Evolutionary conservation across 2,888 invertebrate genomes (phyloP).

Genomic region (Biston betularia): DNA sequence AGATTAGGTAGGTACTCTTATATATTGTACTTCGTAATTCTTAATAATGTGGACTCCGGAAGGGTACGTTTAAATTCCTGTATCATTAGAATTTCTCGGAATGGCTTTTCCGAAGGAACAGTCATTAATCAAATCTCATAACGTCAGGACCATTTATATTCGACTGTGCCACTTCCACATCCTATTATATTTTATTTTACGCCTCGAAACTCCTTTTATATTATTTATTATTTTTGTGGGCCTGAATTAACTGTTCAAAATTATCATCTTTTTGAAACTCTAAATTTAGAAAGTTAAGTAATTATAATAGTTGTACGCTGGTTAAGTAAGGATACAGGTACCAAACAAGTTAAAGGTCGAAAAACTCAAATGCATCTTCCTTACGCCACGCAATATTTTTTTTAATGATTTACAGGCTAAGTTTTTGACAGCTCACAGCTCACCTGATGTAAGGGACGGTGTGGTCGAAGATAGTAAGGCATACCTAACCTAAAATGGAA

Average conservation of each 20-base stretch:
- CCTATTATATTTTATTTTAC: conserved; percentile 41
- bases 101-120: conserved; percentile 59
- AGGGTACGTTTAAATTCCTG: conserved; percentile 33
- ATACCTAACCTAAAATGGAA: too few relatives aligned
- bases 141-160: conserved; percentile 61
- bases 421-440: too few relatives aligned
- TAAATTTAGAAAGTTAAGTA: neutral
- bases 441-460: too few relatives aligned
- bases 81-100: conserved; percentile 53
- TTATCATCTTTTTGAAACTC: neutral
- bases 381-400: too few relatives aligned
- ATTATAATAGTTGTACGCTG: too few relatives aligned
- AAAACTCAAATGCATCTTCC: too few relatives aligned
- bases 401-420: too few relatives aligned
- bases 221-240: conserved; percentile 14
- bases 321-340: too few relatives aligned
- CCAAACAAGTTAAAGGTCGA: too few relatives aligned
- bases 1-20: neutral
- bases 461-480: too few relatives aligned
- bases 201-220: conserved; percentile 29
- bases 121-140: conserved; percentile 68
- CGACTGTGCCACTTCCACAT: conserved; percentile 52
- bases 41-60: conserved; percentile 20
- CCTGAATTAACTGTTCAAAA: neutral
- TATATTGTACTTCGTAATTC: conserved; percentile 15